Percentiles rank a stretch among this genome's conserved stretches.
These are phyloP conservation scores for Drosophila suzukii DNA, from an alignment of 1,140 invertebrate species.

Conservation along the genomic window DNA sequence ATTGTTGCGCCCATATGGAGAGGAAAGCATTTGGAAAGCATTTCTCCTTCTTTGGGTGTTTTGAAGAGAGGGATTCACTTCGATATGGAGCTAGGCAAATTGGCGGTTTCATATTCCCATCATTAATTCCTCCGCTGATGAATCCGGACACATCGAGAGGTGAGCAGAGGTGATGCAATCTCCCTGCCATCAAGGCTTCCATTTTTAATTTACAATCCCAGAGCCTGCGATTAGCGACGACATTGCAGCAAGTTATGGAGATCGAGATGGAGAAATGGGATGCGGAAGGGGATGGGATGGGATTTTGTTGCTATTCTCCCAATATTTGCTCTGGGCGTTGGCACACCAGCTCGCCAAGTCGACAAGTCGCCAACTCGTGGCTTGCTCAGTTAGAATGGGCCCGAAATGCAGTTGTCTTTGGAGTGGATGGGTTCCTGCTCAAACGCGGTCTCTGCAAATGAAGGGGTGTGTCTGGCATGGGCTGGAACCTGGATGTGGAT, in stretches of 20 bases:
- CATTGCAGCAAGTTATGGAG: slow-evolving; percentile 59
- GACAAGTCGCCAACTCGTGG: slow-evolving; percentile 40
- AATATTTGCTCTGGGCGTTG: slow-evolving; percentile 70
- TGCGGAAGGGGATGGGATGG: slow-evolving; percentile 18
- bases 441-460: slow-evolving; percentile 20
- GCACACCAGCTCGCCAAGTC: slow-evolving; percentile 39
- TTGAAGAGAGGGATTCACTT: slow-evolving; percentile 16
- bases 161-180: slow-evolving; percentile 63
- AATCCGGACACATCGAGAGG: slow-evolving; percentile 58
- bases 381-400: slow-evolving; percentile 26
- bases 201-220: slow-evolving; percentile 56
- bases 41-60: slow-evolving; percentile 35
- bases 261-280: slow-evolving; percentile 25
- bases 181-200: slow-evolving; percentile 30
- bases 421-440: slow-evolving; percentile 17
- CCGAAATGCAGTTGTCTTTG: slow-evolving; percentile 71
- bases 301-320: slow-evolving; percentile 11
- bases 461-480: slow-evolving; percentile 54
- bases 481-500: slow-evolving; percentile 2
- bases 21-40: slow-evolving; percentile 51
- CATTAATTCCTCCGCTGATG: slow-evolving; percentile 22
- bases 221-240: slow-evolving; percentile 61
- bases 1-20: slow-evolving; percentile 25
- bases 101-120: slow-evolving; percentile 53
- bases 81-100: slow-evolving; percentile 50